These are phyloP conservation scores for Siphamia tubifer DNA, from an alignment of 2,113 vertebrate species.

Conservation along the genomic window DNA sequence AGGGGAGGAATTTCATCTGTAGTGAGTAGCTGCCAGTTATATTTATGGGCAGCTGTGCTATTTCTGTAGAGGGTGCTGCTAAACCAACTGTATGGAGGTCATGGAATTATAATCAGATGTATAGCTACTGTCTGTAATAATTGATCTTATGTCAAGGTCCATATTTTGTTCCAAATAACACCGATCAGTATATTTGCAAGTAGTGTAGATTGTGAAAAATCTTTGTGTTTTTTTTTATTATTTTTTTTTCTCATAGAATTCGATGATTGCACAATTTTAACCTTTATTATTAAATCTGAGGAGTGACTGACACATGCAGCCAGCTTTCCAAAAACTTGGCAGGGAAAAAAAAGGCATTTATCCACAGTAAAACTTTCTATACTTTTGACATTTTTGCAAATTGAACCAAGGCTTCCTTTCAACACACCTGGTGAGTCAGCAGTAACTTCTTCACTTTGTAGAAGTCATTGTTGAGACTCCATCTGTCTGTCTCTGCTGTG, in stretches of 20 bases:
- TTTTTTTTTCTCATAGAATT: no score
- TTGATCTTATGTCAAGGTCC: neutral
- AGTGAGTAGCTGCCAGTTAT: conserved; percentile 59
- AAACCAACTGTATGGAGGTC: conserved; percentile 46
- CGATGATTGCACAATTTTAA: neutral
- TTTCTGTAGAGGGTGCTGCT: conserved; percentile 52
- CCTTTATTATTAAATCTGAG: neutral
- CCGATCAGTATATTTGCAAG: no score
- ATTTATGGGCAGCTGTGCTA: conserved; percentile 66
- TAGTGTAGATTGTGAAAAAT: no score
- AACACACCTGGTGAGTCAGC: conserved; percentile 41
- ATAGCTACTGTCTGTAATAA: neutral
- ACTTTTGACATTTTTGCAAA: conserved; percentile 15
- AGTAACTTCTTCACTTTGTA: conserved; percentile 3
- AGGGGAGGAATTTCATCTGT: conserved; percentile 67
- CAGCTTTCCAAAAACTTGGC: neutral
- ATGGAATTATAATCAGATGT: neutral
- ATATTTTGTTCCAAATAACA: no score
- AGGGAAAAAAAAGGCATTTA: neutral
- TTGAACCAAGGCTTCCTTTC: neutral
- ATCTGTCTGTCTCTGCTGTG: conserved; percentile 10
- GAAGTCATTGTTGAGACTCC: conserved; percentile 23
- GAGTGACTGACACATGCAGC: neutral
- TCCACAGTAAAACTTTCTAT: conserved; percentile 31
- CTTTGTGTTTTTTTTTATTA: no score